Evolutionary conservation across 2,888 invertebrate species (phyloP).

Genomic region (Megaustenia siamemsis): DNA sequence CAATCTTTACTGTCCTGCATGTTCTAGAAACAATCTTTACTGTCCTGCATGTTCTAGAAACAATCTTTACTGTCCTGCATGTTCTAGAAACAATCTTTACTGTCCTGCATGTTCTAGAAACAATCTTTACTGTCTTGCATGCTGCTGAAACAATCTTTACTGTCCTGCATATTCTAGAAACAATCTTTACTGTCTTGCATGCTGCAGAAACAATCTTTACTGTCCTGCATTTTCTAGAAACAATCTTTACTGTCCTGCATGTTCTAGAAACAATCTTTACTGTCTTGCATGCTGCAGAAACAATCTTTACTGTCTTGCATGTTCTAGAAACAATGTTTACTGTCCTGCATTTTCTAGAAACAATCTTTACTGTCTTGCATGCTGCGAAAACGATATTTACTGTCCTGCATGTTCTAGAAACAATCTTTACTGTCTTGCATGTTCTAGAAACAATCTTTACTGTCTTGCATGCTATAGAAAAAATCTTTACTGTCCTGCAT

Average conservation of each 20-base stretch:
- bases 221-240: background rate
- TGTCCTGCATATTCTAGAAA: too few species aligned
- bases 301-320: too few species aligned
- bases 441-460: background rate
- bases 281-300: too few species aligned
- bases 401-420: background rate
- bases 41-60: background rate
- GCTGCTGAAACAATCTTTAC: too few species aligned
- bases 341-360: too few species aligned
- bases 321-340: too few species aligned
- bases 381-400: background rate
- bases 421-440: background rate
- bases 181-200: too few species aligned
- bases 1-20: too few species aligned
- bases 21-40: too few species aligned
- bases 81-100: background rate
- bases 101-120: background rate
- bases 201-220: background rate
- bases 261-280: background rate
- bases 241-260: background rate
- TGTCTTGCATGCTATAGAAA: background rate
- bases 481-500: background rate
- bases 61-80: background rate
- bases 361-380: too few species aligned
- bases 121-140: background rate